Conservation (phyloP, 2,888 invertebrate species). For the Acrobasis consociella region DNA sequence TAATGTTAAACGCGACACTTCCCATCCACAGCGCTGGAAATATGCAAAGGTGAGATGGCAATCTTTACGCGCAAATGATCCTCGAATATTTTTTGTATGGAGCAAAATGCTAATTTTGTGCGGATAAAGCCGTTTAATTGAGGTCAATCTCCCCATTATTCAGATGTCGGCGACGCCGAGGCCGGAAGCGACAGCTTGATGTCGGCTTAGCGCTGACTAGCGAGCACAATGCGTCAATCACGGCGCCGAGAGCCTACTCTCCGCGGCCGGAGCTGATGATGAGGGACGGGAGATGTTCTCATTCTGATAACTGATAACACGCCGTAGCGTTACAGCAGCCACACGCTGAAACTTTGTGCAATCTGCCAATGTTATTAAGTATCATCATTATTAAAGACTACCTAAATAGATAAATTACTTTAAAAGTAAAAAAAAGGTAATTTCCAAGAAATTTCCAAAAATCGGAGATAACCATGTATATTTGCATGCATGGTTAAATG, state of each 20-base stretch:
- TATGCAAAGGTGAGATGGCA: neutral
- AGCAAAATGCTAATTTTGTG: neutral
- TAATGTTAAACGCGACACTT: conserved; percentile 9
- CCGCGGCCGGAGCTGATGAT: neutral
- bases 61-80: neutral
- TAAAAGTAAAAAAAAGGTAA: too few species aligned
- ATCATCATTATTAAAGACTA: too few species aligned
- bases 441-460: neutral
- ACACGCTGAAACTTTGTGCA: too few species aligned
- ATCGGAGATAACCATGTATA: neutral
- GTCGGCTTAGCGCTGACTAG: neutral
- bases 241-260: neutral
- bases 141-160: neutral
- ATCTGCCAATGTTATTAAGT: too few species aligned
- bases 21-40: neutral
- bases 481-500: neutral
- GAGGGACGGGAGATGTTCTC: neutral
- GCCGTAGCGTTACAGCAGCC: too few species aligned
- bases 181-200: neutral
- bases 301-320: too few species aligned
- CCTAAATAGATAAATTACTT: too few species aligned
- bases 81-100: neutral
- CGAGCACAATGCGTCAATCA: conserved; percentile 2
- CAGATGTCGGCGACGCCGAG: neutral
- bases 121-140: neutral